Evolutionary conservation across 2,797 vertebrate genomes (phyloP), one percentile per base, ranked within the genome.

Genomic region (Eremophila alpestris): DNA sequence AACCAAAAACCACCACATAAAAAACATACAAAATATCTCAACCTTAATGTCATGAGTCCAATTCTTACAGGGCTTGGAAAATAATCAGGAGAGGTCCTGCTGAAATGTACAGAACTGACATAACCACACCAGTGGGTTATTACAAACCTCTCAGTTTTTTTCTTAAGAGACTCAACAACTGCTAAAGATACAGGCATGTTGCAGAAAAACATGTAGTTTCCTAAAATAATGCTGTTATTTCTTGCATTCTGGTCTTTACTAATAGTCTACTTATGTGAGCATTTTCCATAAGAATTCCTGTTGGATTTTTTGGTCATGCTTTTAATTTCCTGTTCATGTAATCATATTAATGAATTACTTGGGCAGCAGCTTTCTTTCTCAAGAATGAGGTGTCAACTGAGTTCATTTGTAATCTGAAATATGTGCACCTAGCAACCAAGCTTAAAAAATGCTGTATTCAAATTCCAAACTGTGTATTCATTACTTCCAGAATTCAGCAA

Each of bases 301-400:
- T 27, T 79, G 70, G 77, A 76, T 84, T 93, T 92, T 83, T 74
- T 87, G 63, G n/a, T 84, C 16, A 60, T 48, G 48, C 5, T 94
- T 91, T 86, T 70, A 24, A 71, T 93, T 90, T 65, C 92, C 67
- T 82, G 21, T 77, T 92, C 34, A 54, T 63, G n/a, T 87, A 89
- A 95, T 89, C 67, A 82, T 63, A 84, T 70, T 84, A 93, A 90
- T 21, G 7, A 96, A 89, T 87, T 92, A 73, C 21, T 87, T 7
- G 11, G 26, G 19, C 73, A 73, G 40, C 58, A 68, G 80, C 67
- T 87, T 88, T 92, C 27, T 29, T 89, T 82, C 70, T 70, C 52
- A 87, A 89, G 70, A 93, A 89, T 45, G 29, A 94, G 58, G 46
- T 51, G 83, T 77, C 67, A 92, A 0, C 41, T 79, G 63, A 87